A percentile compares a stretch with the other conserved stretches of the same genome.
Evolutionary conservation across 2,888 invertebrate genomes (phyloP).

Genomic region (Blastobasis adustella): DNA sequence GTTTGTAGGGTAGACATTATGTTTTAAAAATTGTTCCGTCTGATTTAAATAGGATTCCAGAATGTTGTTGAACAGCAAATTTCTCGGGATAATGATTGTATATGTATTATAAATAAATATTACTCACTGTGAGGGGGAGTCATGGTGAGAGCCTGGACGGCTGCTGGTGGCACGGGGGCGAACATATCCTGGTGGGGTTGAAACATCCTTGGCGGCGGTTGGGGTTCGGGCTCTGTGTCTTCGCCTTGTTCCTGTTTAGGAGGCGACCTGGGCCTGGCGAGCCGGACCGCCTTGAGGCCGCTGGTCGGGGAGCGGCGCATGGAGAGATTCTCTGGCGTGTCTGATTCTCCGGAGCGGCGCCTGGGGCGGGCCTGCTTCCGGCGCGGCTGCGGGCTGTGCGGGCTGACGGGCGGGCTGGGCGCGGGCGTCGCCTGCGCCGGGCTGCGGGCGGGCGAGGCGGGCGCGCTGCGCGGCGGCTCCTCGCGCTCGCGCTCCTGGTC

Average conservation of each 20-base stretch:
- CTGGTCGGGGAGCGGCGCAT: constrained; percentile 70
- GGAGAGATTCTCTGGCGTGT: constrained; percentile 76
- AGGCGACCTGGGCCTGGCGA: constrained; percentile 55
- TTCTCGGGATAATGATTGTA: neutral
- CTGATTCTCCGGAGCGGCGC: constrained; percentile 85
- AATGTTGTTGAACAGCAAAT: no score
- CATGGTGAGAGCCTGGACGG: constrained; percentile 83
- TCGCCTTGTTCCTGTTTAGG: constrained; percentile 54
- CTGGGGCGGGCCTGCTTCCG: constrained; percentile 91
- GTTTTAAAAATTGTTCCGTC: no score
- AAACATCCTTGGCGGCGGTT: constrained; percentile 73
- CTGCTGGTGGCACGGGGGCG: constrained; percentile 79
- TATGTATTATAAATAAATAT: no score
- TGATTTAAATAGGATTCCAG: no score
- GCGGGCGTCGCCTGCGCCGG: constrained; percentile 60
- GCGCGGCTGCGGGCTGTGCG: constrained; percentile 87
- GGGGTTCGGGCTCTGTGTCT: constrained; percentile 64
- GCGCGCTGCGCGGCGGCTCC: constrained; percentile 52
- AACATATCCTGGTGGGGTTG: constrained; percentile 78
- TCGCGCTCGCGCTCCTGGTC: constrained; percentile 76
- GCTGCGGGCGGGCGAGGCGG: constrained; percentile 57
- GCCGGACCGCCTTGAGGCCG: constrained; percentile 56
- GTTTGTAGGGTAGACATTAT: no score
- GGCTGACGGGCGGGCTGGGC: constrained; percentile 69
- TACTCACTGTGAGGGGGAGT: constrained; percentile 89